Percentiles rank a stretch among this genome's conserved stretches.
These are phyloP conservation scores for Malthinus flaveolus DNA, from an alignment of 2,888 invertebrate genomes.

Conservation along the genomic window DNA sequence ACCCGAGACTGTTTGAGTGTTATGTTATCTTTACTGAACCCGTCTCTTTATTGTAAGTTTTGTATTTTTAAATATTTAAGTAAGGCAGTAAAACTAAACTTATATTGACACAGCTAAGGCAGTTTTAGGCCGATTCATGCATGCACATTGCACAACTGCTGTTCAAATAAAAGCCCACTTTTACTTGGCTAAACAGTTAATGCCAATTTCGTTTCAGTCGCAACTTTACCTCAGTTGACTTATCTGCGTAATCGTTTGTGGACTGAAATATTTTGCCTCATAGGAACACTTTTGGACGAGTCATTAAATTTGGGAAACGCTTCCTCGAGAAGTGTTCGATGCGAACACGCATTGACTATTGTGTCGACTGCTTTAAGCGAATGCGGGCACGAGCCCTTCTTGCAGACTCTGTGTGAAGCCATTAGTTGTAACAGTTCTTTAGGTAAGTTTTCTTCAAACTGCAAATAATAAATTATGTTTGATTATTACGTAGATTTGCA, in stretches of 20 bases:
- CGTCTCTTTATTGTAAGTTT: conserved; percentile 55
- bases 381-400: conserved; percentile 41
- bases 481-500: conserved; percentile 37
- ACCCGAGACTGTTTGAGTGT: conserved; percentile 56
- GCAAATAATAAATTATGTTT: no score
- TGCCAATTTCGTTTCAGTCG: conserved; percentile 43
- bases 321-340: background rate
- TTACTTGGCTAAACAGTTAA: no score
- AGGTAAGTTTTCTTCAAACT: conserved; percentile 33
- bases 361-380: conserved; percentile 33
- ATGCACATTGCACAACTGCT: no score
- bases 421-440: conserved; percentile 42
- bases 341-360: conserved; percentile 20
- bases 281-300: conserved; percentile 49
- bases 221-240: conserved; percentile 47
- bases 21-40: conserved; percentile 53
- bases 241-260: conserved; percentile 57
- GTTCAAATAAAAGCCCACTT: no score
- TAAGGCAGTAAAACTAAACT: no score
- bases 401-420: conserved; percentile 49
- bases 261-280: conserved; percentile 56
- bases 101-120: no score
- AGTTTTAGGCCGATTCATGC: no score
- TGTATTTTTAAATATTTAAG: background rate
- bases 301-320: conserved; percentile 4